Base-by-base conservation (phyloP, 92 coral and sea anemone genomes). In the Heliopora coerulea region DNA sequence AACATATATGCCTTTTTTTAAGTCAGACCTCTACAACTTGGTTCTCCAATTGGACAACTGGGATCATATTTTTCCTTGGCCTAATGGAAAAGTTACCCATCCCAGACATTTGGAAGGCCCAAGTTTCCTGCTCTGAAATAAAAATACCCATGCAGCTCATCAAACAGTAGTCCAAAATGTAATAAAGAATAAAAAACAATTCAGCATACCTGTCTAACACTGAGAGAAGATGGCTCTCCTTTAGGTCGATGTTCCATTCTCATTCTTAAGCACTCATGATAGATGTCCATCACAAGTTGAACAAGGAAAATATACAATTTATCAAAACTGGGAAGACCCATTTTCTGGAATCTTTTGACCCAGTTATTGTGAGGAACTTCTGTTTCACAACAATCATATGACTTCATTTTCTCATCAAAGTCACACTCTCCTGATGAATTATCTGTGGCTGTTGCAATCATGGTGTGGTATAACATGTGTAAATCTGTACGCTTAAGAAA, bases 201-300 rank as follows among this genome's bases (percentile, higher is more conserved):
- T n/a, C n/a, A n/a, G n/a, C n/a, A 49, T 75, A 92, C 97, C 96
- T 92, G 97, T 56, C 91, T 80, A 14, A 92, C 89, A 42, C 97
- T 89, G 23, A 92, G 89, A 28, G 91, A 69, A 26, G 97, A 92
- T 2, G 97, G 97, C 49, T 92, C 97, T 29, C 91, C 97, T 37
- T 87, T 92, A 12, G 97, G 97, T 24, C 97, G 78, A 79, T 92
- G 96, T 46, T 92, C 96, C 58, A 92, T 75, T 63, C 97, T 83
- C 75, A 92, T 67, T 29, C 97, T 87, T 42, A 92, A 80, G 48
- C 96, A 92, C 64, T 92, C 93, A 59, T 92, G 97, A 62, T 84
- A 83, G 49, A 92, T 86, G 62, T 92, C 97, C 81, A 92, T 48
- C 5, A 89, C 89, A 30, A 92, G 58, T 25, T 89, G 81, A 17